Conservation (phyloP, 2,797 vertebrate species). For the Sebastes diploproa region DNA sequence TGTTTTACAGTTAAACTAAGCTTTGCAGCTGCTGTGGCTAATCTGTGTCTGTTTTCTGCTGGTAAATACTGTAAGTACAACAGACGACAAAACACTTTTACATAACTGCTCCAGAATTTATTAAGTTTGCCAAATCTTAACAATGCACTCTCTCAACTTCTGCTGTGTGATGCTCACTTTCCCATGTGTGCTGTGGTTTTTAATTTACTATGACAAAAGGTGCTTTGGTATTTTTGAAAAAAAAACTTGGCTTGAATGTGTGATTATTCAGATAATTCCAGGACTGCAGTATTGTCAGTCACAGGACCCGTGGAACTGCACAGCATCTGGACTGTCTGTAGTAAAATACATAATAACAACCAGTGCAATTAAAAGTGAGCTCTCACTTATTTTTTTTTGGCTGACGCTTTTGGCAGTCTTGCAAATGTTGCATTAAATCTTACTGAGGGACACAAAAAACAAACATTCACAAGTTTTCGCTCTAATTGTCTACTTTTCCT, state of each 20-base stretch:
- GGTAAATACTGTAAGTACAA: slow-evolving; percentile 24
- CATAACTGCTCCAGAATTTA: not conserved
- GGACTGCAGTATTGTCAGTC: not conserved
- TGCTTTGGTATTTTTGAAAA: not conserved
- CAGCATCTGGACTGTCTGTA: slow-evolving; percentile 23
- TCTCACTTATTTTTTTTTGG: not conserved
- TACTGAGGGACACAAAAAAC: not conserved
- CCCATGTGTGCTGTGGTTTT: not conserved
- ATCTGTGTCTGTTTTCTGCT: slow-evolving; percentile 9
- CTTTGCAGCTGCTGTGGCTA: not conserved
- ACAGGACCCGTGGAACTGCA: not conserved
- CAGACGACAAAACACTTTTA: slow-evolving; percentile 8
- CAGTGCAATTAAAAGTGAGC: slow-evolving; percentile 18
- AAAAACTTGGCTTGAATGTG: slow-evolving; percentile 8
- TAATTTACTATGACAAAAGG: slow-evolving; percentile 3
- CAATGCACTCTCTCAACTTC: not conserved
- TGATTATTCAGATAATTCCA: slow-evolving; percentile 8
- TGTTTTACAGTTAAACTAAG: slow-evolving; percentile 3
- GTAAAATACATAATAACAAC: not conserved
- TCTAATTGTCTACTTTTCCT: not conserved
- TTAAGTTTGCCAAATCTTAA: slow-evolving; percentile 12
- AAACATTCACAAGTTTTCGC: not conserved
- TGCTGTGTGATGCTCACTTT: not conserved
- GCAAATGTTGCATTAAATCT: slow-evolving; percentile 1
- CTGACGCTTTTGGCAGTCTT: slow-evolving; percentile 1